phyloP scores from a whole-genome alignment of 2,113 vertebrate genomes.

The Chaenocephalus aceratus region DNA sequence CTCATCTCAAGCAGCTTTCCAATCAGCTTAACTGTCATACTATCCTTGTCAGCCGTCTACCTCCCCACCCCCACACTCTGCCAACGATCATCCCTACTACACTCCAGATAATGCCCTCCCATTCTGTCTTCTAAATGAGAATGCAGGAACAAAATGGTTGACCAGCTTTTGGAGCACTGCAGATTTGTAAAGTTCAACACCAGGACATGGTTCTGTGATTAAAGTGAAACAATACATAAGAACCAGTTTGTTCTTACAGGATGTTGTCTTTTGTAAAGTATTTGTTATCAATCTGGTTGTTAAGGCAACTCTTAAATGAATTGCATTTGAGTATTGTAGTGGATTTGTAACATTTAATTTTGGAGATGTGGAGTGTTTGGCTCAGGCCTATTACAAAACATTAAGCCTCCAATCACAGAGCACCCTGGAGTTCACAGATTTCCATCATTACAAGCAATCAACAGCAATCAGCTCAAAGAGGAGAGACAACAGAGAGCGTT shows the following conservation, averaged over 20 bases:
- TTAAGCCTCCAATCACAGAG: not conserved
- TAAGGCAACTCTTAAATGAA: not conserved
- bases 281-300: not conserved
- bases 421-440: not conserved
- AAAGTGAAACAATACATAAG: not conserved
- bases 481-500: slow-evolving; percentile 7
- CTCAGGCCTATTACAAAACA: not conserved
- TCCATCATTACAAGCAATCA: slow-evolving; percentile 8
- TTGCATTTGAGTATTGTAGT: not conserved
- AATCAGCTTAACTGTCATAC: slow-evolving; percentile 75
- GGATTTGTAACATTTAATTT: not conserved
- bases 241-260: not conserved
- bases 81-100: not conserved
- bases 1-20: slow-evolving; percentile 72
- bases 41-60: slow-evolving; percentile 52
- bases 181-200: not conserved
- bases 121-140: slow-evolving; percentile 9
- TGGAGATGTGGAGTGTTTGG: not conserved
- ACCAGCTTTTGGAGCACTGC: not conserved
- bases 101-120: slow-evolving; percentile 17
- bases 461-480: not conserved
- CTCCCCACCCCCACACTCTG: slow-evolving; percentile 17
- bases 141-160: slow-evolving; percentile 19
- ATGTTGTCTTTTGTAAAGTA: not conserved
- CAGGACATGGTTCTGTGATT: not conserved